Evolutionary conservation across 1,140 invertebrate species (phyloP).

Genomic region (Drosophila jambulina): DNA sequence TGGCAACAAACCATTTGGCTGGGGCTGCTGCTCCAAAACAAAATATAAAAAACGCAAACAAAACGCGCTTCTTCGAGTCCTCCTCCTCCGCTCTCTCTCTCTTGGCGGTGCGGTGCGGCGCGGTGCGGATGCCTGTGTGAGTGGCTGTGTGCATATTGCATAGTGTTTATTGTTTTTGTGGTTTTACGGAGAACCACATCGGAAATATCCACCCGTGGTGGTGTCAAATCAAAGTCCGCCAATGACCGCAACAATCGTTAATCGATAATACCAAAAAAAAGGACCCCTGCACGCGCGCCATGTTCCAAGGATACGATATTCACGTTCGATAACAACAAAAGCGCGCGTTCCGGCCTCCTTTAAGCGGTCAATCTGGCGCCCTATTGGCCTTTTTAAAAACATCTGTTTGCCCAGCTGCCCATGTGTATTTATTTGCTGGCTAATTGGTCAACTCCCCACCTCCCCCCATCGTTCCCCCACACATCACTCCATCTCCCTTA

Average conservation of each 20-base stretch:
- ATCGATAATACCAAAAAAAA: constrained; percentile 6
- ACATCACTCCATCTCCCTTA: neutral
- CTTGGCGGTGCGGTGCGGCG: constrained; percentile 6
- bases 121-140: constrained; percentile 35
- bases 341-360: constrained; percentile 2
- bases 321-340: constrained; percentile 5
- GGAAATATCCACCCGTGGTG: constrained; percentile 3
- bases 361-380: constrained; percentile 25
- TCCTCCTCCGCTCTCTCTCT: constrained; percentile 8
- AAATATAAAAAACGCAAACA: constrained; percentile 12
- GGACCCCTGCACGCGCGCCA: neutral
- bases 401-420: constrained; percentile 66
- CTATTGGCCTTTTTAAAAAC: constrained; percentile 71
- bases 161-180: constrained; percentile 38
- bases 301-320: constrained; percentile 28
- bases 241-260: constrained; percentile 12
- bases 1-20: constrained; percentile 80
- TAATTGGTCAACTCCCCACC: constrained; percentile 36
- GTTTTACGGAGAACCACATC: constrained; percentile 18
- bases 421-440: constrained; percentile 46
- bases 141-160: constrained; percentile 47
- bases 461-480: neutral
- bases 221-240: constrained; percentile 14
- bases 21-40: constrained; percentile 58
- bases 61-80: constrained; percentile 39